Base-by-base conservation (phyloP, 2,113 vertebrate genomes). In the Prunella fulvescens region DNA sequence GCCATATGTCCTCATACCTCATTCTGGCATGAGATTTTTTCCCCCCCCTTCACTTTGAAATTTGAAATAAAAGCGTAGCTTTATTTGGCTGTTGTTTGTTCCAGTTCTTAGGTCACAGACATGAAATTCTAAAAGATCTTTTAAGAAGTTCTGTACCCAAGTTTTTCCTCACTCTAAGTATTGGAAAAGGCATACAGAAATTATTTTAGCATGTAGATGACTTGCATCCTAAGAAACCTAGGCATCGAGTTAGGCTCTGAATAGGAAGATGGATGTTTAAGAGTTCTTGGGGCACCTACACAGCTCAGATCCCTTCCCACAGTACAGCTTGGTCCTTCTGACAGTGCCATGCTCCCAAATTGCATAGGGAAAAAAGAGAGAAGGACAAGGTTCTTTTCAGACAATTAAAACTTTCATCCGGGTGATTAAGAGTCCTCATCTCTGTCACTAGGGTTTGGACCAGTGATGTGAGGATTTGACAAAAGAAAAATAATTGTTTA, bases 1-100 rank as follows among this genome's bases (percentile, higher is more conserved):
- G 86, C 93, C 95, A 96, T 96, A 95, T 93, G 94, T 92, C 93
- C 92, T 92, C 86, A 7, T 95, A 95, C 93, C 96, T 95, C 90
- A 91, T 96, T 97, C 91, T 96, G 94, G 72, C 87, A 39, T 65
- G 33, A 92, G 81, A 6, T 39, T 35, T 29, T 44, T 3, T 3
- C 0, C 0, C 1, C 12, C 11, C 12, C 53, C 53, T 5, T 6
- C 44, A 5, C 47, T 67, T 91, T 64, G 72, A 88, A 91, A 81
- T 71, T 60, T 78, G 40, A 84, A 89, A 51, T 81, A 85, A 71
- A 93, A 92, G 29, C 60, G 12, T 61, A 65, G 77, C 40, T 93
- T 84, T 89, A 84, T 92, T 72, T 3, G 1, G 7, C 64, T 81
- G 60, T 93, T 8, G 16, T 91, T 93, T 69, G 40, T 64, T 91